A percentile compares a stretch with the other conserved stretches of the same genome.
Conservation (phyloP, 2,888 invertebrate species). For the Leucoma salicis region DNA sequence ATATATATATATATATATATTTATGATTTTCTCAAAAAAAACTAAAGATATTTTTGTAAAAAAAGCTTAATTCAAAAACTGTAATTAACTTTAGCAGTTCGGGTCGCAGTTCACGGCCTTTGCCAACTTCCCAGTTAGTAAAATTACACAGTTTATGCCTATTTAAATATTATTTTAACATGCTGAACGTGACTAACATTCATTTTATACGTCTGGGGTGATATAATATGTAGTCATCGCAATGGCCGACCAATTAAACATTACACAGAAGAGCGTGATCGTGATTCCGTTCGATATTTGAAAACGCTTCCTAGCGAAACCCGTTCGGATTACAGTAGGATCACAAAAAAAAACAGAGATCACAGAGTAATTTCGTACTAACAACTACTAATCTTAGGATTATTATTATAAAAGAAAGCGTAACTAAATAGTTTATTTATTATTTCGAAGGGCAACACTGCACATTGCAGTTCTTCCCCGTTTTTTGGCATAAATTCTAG, state of each 20-base stretch:
- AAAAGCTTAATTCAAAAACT: too few relatives aligned
- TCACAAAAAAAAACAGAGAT: too few relatives aligned
- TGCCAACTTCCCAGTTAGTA: conserved; percentile 21
- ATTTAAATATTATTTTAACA: conserved; percentile 13
- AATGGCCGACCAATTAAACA: conserved; percentile 11
- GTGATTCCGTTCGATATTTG: background rate
- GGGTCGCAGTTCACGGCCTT: conserved; percentile 23
- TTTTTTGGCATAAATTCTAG: too few relatives aligned
- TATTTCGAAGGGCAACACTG: too few relatives aligned
- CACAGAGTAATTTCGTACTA: too few relatives aligned
- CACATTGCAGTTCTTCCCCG: too few relatives aligned
- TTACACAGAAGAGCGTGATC: background rate
- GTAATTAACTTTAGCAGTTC: background rate
- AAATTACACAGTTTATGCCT: conserved; percentile 26
- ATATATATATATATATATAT: too few relatives aligned
- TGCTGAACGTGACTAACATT: conserved; percentile 23
- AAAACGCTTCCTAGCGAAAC: conserved; percentile 17
- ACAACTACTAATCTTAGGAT: too few relatives aligned
- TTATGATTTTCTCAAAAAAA: too few relatives aligned
- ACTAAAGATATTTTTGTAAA: too few relatives aligned
- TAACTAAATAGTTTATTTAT: too few relatives aligned
- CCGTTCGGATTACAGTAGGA: background rate
- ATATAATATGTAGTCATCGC: conserved; percentile 16
- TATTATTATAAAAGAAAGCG: too few relatives aligned
- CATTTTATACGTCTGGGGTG: conserved; percentile 6